These are phyloP conservation scores for Eupithecia pulchellata DNA, from an alignment of 2,888 invertebrate species.

Conservation along the genomic window DNA sequence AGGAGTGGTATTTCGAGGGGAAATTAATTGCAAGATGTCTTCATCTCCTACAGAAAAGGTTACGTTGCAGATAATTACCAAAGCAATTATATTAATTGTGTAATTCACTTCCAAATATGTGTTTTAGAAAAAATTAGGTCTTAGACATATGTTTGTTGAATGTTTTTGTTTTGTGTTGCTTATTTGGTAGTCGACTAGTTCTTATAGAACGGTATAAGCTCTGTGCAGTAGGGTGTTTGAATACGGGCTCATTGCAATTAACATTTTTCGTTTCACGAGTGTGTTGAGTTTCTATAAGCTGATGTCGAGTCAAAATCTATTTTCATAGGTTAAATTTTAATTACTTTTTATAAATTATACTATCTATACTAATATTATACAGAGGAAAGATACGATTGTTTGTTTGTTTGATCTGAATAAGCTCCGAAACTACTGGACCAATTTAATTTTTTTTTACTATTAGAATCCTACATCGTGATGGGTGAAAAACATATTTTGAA, in stretches of 20 bases:
- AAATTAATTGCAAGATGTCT: conserved; percentile 36
- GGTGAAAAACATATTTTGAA: too few species aligned
- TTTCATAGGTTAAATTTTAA: too few species aligned
- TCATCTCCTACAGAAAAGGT: conserved; percentile 35
- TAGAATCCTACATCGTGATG: too few species aligned
- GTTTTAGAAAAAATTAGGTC: conserved; percentile 17
- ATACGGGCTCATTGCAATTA: neutral
- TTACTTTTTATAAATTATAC: too few species aligned
- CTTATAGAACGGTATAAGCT: neutral
- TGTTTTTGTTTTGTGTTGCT: conserved; percentile 14
- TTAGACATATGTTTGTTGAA: neutral
- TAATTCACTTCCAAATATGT: conserved; percentile 20
- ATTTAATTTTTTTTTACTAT: too few species aligned
- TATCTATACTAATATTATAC: too few species aligned
- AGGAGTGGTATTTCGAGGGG: conserved; percentile 33
- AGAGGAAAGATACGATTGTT: too few species aligned
- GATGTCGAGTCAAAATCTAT: too few species aligned
- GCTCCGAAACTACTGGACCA: too few species aligned
- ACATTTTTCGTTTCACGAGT: neutral
- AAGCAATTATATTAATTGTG: conserved; percentile 19
- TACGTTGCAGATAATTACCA: conserved; percentile 29
- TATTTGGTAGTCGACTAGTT: conserved; percentile 5
- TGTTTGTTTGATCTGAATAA: too few species aligned
- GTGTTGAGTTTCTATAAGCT: neutral
- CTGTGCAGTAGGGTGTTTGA: neutral